Conservation (phyloP, 2,113 vertebrate species). For the Nerophis lumbriciformis region DNA sequence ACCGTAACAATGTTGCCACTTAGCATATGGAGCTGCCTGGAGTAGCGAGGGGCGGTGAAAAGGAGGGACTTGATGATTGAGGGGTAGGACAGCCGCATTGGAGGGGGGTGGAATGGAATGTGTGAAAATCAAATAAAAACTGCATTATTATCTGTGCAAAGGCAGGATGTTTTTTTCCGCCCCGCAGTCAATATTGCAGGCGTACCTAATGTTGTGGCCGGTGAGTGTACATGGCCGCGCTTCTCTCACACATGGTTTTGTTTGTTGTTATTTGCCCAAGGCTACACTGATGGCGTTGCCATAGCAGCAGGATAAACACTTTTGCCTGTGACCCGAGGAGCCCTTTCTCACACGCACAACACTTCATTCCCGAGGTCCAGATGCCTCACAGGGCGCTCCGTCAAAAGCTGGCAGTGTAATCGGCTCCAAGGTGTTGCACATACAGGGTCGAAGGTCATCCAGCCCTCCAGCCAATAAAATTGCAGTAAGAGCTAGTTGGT, state of each 20-base stretch:
- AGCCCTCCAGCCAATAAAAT: constrained; percentile 55
- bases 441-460: constrained; percentile 47
- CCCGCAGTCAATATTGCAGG: background rate
- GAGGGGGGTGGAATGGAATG: constrained; percentile 15
- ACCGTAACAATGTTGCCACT: constrained; percentile 76
- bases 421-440: constrained; percentile 44
- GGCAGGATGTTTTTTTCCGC: background rate
- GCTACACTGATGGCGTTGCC: constrained; percentile 47
- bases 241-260: constrained; percentile 15
- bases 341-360: constrained; percentile 23
- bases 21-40: constrained; percentile 61
- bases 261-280: constrained; percentile 55
- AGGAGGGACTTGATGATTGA: constrained; percentile 58
- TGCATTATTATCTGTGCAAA: no score
- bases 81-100: constrained; percentile 30
- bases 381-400: constrained; percentile 23
- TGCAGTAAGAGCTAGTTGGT: constrained; percentile 45
- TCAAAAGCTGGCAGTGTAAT: constrained; percentile 40
- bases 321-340: constrained; percentile 43
- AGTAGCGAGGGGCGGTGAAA: constrained; percentile 66
- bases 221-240: background rate
- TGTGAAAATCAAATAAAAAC: constrained; percentile 18
- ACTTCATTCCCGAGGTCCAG: constrained; percentile 39
- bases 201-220: background rate
- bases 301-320: constrained; percentile 59